Percentiles rank a stretch among this genome's conserved stretches.
phyloP scores from a whole-genome alignment of 2,888 invertebrate genomes.

The Selenia dentaria region DNA sequence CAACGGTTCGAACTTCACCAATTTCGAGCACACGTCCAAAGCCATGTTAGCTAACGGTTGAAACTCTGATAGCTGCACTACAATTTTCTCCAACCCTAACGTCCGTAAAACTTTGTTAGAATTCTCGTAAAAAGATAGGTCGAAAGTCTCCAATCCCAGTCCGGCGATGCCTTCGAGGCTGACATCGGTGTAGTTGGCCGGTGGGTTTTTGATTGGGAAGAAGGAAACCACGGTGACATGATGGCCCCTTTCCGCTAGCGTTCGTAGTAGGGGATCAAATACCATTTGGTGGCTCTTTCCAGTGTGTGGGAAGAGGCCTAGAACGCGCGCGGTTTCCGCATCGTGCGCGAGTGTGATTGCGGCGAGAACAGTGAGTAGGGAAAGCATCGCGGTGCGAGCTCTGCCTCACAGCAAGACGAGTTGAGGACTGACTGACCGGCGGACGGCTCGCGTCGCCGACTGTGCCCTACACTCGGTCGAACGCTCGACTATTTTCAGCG shows the following conservation, averaged over 20 bases:
- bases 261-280: slow-evolving; percentile 81
- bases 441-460: not conserved
- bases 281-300: slow-evolving; percentile 87
- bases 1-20: slow-evolving; percentile 64
- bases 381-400: slow-evolving; percentile 52
- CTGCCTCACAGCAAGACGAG: slow-evolving; percentile 36
- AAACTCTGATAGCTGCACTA: slow-evolving; percentile 54
- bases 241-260: slow-evolving; percentile 84
- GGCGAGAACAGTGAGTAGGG: slow-evolving; percentile 40
- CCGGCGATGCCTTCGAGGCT: slow-evolving; percentile 69
- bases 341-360: slow-evolving; percentile 46
- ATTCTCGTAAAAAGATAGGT: slow-evolving; percentile 54
- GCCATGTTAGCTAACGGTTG: slow-evolving; percentile 59
- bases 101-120: slow-evolving; percentile 42
- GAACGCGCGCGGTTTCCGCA: slow-evolving; percentile 71
- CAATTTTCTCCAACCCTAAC: slow-evolving; percentile 52
- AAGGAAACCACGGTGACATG: slow-evolving; percentile 85
- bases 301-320: slow-evolving; percentile 84
- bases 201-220: slow-evolving; percentile 78
- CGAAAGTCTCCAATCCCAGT: slow-evolving; percentile 60
- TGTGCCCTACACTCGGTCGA: slow-evolving; percentile 17
- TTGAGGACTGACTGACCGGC: not conserved
- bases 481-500: slow-evolving; percentile 39
- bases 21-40: slow-evolving; percentile 59
- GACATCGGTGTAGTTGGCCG: slow-evolving; percentile 71